Base-by-base conservation (phyloP, 2,113 vertebrate species). In the Clupea harengus region DNA sequence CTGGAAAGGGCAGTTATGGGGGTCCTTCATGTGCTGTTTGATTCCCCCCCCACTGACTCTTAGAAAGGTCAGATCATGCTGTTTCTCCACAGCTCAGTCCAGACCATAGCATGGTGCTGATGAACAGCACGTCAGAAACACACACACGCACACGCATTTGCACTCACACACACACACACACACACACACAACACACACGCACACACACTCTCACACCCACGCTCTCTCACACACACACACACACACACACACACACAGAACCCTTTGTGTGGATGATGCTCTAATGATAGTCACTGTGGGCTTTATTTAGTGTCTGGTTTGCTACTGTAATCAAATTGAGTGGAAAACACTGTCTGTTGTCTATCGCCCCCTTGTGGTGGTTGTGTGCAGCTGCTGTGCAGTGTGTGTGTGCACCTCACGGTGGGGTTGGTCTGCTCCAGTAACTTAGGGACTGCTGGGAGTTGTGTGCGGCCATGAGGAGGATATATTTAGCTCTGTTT, bases 371-470 rank as follows among this genome's bases (percentile, higher is more conserved):
- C 46, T n/a, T 44, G 67, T 84, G 44, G 83, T 20, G 39, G 39
- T 4, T 46, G 54, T n/a, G 78, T 54, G 39, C 46, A 11, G 47
- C 75, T 81, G 84, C 54, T 32, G 75, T 57, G 39, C 45, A n/a
- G 45, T 46, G 67, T 50, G 67, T 44, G 72, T 44, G 17, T 81
- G 67, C 52, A 67, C 3, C 25, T 72, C 7, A 18, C 4, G 13
- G 17, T 18, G 60, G 60, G 9, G 22, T 28, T 72, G 60, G 57
- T 67, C 52, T 8, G 1, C 82, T 64, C 17, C 64, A 64, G 17
- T 64, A 57, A 47, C 83, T 72, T 49, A 45, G 20, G n/a, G 57
- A 5, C 57, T 64, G 57, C 13, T 13, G 83, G 83, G 83, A 84
- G n/a, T 75, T 32, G 20, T 9, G 64, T 9, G 49, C 83, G 32